These are phyloP conservation scores for Astyanax mexicanus DNA, from an alignment of 2,797 vertebrate species.

Conservation along the genomic window DNA sequence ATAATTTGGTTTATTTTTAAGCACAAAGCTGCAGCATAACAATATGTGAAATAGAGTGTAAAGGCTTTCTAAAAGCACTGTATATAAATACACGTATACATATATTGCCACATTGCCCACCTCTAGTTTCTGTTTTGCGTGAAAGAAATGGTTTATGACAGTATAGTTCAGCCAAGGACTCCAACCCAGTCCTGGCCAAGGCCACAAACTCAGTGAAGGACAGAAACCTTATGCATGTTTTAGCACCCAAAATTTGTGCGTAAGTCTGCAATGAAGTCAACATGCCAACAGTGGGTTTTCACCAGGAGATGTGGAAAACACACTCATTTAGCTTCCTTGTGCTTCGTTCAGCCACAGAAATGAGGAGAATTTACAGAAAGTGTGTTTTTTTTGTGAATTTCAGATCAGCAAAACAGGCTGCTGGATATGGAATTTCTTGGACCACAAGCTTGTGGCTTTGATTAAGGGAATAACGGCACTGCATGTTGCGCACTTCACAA, in stretches of 20 bases:
- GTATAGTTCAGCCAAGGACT: background rate
- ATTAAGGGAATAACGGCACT: conserved; percentile 3
- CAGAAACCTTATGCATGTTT: background rate
- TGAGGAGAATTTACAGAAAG: conserved; percentile 64
- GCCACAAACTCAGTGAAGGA: no score
- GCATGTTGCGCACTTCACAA: background rate
- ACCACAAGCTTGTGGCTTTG: conserved; percentile 37
- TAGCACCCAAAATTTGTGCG: background rate
- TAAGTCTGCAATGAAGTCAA: background rate
- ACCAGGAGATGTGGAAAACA: background rate
- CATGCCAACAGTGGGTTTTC: background rate
- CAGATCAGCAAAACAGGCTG: conserved; percentile 33
- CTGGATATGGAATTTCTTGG: conserved; percentile 2
- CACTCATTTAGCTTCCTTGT: background rate
- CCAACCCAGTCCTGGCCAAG: background rate
- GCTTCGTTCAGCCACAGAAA: conserved; percentile 56
- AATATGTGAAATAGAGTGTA: no score
- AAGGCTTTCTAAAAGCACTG: no score
- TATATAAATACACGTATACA: no score
- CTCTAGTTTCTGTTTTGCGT: background rate
- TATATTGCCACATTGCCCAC: no score
- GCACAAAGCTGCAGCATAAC: no score
- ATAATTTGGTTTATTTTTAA: no score
- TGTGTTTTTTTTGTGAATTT: conserved; percentile 63
- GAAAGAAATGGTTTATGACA: background rate